These are phyloP conservation scores for Achlya flavicornis DNA, from an alignment of 2,888 invertebrate species.

Conservation along the genomic window DNA sequence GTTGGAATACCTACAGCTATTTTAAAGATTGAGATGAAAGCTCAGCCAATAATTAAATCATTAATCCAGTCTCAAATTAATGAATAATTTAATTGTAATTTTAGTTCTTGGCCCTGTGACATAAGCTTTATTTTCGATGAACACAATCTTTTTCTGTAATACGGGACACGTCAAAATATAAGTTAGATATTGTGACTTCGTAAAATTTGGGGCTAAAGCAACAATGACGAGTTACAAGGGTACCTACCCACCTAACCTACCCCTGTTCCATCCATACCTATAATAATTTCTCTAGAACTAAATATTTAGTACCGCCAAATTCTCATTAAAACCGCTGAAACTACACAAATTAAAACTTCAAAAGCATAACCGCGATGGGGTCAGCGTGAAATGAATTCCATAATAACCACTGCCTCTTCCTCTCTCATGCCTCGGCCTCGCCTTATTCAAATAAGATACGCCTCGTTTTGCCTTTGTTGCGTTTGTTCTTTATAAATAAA, in stretches of 20 bases:
- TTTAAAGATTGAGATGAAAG: no score
- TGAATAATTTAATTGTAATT: no score
- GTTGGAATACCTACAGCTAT: no score
- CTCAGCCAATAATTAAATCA: no score
- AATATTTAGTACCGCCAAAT: neutral
- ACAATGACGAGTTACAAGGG: neutral
- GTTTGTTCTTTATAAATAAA: constrained; percentile 36
- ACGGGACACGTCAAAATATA: no score
- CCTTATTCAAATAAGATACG: constrained; percentile 49
- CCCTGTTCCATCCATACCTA: neutral
- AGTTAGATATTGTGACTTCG: no score
- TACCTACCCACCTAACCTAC: neutral
- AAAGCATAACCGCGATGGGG: constrained; percentile 24
- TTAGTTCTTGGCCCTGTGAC: no score
- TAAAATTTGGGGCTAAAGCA: no score
- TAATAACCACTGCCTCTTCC: constrained; percentile 32
- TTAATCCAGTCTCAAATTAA: no score
- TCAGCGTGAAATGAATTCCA: constrained; percentile 46
- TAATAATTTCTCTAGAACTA: neutral
- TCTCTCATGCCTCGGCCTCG: constrained; percentile 34
- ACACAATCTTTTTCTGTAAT: no score
- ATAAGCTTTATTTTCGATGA: no score
- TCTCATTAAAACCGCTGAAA: neutral
- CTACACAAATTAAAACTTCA: constrained; percentile 3
- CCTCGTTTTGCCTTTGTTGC: constrained; percentile 41